Evolutionary conservation across 2,797 vertebrate species (phyloP).

Genomic region (Stomatorhinus walkeri): DNA sequence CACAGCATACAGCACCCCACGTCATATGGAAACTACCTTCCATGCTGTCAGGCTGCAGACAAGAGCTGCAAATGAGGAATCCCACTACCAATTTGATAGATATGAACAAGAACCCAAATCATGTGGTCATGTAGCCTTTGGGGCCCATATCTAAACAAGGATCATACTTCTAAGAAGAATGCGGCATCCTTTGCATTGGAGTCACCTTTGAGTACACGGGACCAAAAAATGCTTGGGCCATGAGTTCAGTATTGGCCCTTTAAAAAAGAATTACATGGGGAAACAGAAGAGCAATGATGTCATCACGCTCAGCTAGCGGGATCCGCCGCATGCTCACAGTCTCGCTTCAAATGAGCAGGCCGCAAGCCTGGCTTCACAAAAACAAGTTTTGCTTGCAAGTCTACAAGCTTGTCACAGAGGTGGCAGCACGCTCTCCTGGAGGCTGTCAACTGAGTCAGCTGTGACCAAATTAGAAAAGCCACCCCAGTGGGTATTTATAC

Average conservation of each 20-base stretch:
- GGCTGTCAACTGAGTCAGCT: not conserved
- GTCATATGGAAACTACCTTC: not conserved
- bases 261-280: constrained; percentile 46
- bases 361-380: not conserved
- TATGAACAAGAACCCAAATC: not conserved
- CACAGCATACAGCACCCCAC: not conserved
- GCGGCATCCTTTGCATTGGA: constrained; percentile 58
- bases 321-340: not conserved
- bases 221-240: constrained; percentile 53
- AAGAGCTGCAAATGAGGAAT: not conserved
- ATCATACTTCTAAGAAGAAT: constrained; percentile 54
- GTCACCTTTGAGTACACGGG: constrained; percentile 58
- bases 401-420: not conserved
- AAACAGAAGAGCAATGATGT: constrained; percentile 27
- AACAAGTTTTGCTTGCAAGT: not conserved
- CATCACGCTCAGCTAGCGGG: not conserved
- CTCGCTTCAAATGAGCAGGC: not conserved
- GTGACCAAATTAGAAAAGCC: not conserved
- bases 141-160: constrained; percentile 35
- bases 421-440: not conserved
- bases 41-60: not conserved
- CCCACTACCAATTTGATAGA: not conserved
- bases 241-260: constrained; percentile 23
- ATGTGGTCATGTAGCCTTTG: not conserved
- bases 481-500: not conserved